Base-by-base conservation (phyloP, 2,888 invertebrate genomes). In the Tenthredo distinguenda region DNA sequence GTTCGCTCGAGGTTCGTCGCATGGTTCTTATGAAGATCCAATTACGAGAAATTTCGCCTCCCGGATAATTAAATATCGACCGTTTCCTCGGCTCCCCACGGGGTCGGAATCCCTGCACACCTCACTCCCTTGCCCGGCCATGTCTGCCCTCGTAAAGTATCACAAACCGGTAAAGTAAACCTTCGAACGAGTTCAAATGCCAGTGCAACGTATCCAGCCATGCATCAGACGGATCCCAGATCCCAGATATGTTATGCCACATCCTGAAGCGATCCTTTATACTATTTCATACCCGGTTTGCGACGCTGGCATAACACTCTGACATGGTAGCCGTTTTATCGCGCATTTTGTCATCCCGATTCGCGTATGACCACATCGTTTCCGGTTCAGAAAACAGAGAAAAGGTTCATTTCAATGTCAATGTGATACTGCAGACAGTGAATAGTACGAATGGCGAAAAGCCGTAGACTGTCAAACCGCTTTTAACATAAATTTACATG, bases 41-140 rank as follows among this genome's bases (percentile, higher is more conserved):
- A 81, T 81, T 81, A 81, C 81, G 58, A 62, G 62, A 81, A 81
- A 81, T 81, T 81, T 81, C 81, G 62, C 81, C 81, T 65, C 62
- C 40, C 43, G 81, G 81, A 81, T 81, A 81, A 81, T 81, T 81
- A 81, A 81, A 81, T 81, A 81, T 81, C 81, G 81, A 81, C 18
- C 81, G 81, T 74, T 43, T 43, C 40, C 40, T 0, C 72, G 43
- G 43, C 43, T 74, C 43, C 72, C 40, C n/a, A 31, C 81, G 81
- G 34, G 55, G 58, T 40, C 55, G 79, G n/a, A 34, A 55, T 55
- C 34, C 55, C 77, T 50, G 55, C 9, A 55, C 55, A 9, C 34
- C 31, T 18, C 18, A 34, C 4, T 6, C 68, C 34, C 31, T 68
- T 18, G 34, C 15, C 68, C 26, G 18, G 31, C 34, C 34, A 9